Base-by-base conservation (phyloP, 2,888 invertebrate genomes). In the Eupeodes luniger region DNA sequence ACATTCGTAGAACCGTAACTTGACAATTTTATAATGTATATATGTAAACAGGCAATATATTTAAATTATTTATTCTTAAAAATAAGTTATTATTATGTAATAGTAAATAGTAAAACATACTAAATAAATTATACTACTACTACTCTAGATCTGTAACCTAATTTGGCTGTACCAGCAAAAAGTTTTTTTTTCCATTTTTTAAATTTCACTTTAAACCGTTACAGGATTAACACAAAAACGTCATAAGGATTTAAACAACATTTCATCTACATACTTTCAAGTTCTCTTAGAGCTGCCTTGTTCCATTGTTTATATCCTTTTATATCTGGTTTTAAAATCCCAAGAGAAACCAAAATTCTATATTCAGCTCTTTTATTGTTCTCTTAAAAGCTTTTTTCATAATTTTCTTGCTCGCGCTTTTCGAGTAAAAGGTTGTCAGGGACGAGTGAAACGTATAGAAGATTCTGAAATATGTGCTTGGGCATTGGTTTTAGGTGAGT, bases 361-460 rank as follows among this genome's bases (percentile, higher is more conserved):
- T 7, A 2, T 47, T 4, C 47, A 27, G 14, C 27, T 47, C 72
- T 69, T 40, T 19, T 34, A 5, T 4, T 27, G 27, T 27, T 57
- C 72, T 72, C 59, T 72, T 59, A 72, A 72, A 72, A 72, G 70
- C 70, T 72, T 16, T 14, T 11, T 36, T 16, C 14, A 67, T 27
- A 27, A 27, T n/a, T 36, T 34, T 27, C 1, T 47, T 27, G 12
- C 0, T 16, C 16, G 34, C 9, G 55, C 27, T 27, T 40, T 3
- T 7, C 40, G 40, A 40, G 40, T 5, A 40, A 0, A 40, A 1
- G 6, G 40, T 5, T 2, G 11, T 59, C 70, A 55, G 47, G 14
- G 59, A 34, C 44, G n/a, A 47, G 47, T 59, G 44, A 47, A 59
- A 59, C 36, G 47, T 12, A 27, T 27, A 55, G 47, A 72, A 47